These are phyloP conservation scores for Cataglyphis albicans DNA, from an alignment of 2,888 invertebrate genomes.

Conservation along the genomic window DNA sequence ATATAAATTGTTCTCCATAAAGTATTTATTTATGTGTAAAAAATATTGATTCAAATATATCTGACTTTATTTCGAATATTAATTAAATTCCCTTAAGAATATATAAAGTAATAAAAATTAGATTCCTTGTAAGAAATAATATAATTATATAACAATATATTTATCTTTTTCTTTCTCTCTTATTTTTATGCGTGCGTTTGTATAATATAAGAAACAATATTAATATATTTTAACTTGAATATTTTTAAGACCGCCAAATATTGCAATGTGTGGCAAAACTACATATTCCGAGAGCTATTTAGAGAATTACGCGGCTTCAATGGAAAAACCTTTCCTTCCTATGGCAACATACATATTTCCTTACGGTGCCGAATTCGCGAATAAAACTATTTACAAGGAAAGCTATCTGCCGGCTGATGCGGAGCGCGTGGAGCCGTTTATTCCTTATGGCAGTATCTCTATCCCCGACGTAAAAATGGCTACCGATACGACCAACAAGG, in stretches of 20 bases:
- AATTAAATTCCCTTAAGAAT: background rate
- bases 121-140: background rate
- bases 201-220: slow-evolving; percentile 12
- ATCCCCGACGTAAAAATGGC: slow-evolving; percentile 79
- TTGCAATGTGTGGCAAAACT: slow-evolving; percentile 80
- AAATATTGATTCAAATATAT: background rate
- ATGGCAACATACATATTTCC: slow-evolving; percentile 67
- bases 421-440: slow-evolving; percentile 72
- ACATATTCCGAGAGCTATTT: slow-evolving; percentile 83
- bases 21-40: background rate
- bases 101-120: slow-evolving; percentile 11
- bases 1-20: slow-evolving; percentile 13
- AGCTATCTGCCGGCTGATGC: slow-evolving; percentile 76
- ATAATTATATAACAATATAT: background rate
- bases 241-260: slow-evolving; percentile 76
- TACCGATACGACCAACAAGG: slow-evolving; percentile 83
- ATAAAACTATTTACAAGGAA: slow-evolving; percentile 79
- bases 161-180: background rate
- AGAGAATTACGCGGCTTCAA: slow-evolving; percentile 63
- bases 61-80: background rate
- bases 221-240: background rate
- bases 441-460: slow-evolving; percentile 77
- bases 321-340: slow-evolving; percentile 76
- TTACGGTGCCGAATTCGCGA: slow-evolving; percentile 66
- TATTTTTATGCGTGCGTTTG: background rate